Evolutionary conservation across 2,888 invertebrate species (phyloP).

Genomic region (Euplagia quadripunctaria): DNA sequence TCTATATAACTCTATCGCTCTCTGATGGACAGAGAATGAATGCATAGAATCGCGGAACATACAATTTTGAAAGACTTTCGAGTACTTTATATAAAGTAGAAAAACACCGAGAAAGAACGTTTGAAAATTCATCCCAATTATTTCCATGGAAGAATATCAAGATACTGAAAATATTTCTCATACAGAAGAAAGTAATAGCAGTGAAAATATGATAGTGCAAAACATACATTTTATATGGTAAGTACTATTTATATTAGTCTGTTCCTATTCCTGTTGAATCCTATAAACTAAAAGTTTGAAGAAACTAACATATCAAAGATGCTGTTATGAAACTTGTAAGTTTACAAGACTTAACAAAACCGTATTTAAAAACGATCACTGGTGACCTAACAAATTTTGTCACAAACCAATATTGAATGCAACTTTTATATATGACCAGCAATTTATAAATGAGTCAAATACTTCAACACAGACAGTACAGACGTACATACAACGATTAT

Average conservation of each 20-base stretch:
- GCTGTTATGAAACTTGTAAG: neutral
- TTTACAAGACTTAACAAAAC: neutral
- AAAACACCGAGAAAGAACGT: neutral
- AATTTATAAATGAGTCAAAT: neutral
- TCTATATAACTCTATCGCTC: too few species aligned
- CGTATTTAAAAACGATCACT: neutral
- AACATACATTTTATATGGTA: too few species aligned
- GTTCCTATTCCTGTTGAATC: too few species aligned
- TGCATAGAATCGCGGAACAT: too few species aligned
- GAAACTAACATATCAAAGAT: neutral
- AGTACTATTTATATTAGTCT: too few species aligned
- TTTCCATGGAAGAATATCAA: neutral
- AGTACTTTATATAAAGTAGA: neutral
- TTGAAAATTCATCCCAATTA: neutral
- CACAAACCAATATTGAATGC: neutral
- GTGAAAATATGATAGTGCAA: too few species aligned
- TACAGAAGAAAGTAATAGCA: too few species aligned
- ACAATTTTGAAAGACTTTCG: too few species aligned
- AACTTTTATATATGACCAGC: conserved; percentile 6
- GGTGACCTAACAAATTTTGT: neutral
- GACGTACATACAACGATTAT: neutral
- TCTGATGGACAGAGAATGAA: neutral
- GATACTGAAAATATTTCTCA: too few species aligned
- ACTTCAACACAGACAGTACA: neutral
- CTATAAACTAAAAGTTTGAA: neutral